Evolutionary conservation across 2,113 vertebrate genomes (phyloP), one percentile per base, ranked within the genome.

Genomic region (Apus apus): DNA sequence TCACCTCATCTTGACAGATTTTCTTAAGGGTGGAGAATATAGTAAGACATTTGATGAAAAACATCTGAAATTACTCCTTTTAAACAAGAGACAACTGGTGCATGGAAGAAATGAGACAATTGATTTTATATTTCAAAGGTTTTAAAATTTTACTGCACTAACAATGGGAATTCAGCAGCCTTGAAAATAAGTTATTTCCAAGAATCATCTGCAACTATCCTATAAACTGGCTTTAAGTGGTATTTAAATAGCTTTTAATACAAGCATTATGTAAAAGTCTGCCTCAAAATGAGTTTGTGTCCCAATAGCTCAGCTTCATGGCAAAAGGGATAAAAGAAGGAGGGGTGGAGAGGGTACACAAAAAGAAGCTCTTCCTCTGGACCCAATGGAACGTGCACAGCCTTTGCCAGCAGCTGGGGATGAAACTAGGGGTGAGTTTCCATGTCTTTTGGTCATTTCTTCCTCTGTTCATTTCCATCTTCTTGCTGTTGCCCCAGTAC

Each of bases 11-110:
- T 75, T 85, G 92, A 85, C 45, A 73, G 38, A 89, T 87, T 78
- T 94, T 94, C 78, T 46, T 78, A 51, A 87, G 45, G 32, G 8
- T 90, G 27, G 62, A 96, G 85, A 78, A 93, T 89, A 82, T 65
- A 46, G 36, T 60, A 87, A 57, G 50, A 51, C 62, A 57, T 94
- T 57, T 87, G 73, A 85, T 75, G 74, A 72, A 94, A 96, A 85
- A 14, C 23, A 34, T 53, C 53, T 85, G 74, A 67, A 94, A 85
- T 74, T 45, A 34, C 40, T 90, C 58, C 53, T 45, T 83, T 86
- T 74, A 71, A 92, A 72, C 18, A 36, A 36, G 27, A 16, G 60
- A 45, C 71, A 89, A 67, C 4, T 85, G 57, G 32, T 89, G 54
- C 22, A 3, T 68, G 71, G 50, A 89, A 83, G 88, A 83, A 87